These are phyloP conservation scores for Anguilla megastoma DNA, from an alignment of 2,797 vertebrate genomes.

Conservation along the genomic window DNA sequence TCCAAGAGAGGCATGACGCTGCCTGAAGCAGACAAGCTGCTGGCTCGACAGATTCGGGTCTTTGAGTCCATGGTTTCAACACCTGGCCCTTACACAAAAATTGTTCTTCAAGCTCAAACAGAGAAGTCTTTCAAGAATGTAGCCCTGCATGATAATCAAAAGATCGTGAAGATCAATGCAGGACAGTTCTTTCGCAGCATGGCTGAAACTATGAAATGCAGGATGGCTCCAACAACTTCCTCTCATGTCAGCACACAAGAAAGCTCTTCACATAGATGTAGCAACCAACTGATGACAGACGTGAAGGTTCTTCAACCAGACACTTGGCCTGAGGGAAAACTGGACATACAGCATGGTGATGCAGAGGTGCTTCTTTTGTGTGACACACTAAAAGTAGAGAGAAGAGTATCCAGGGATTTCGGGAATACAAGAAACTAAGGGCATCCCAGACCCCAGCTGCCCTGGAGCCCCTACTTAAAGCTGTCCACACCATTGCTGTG, in stretches of 20 bases:
- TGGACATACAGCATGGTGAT: slow-evolving; percentile 25
- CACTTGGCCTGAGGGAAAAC: slow-evolving; percentile 7
- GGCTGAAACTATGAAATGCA: slow-evolving; percentile 51
- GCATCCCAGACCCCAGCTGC: not conserved
- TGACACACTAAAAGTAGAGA: not conserved
- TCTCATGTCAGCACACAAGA: slow-evolving; percentile 17
- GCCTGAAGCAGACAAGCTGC: slow-evolving; percentile 54
- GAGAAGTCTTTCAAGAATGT: slow-evolving; percentile 51
- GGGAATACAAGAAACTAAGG: not conserved
- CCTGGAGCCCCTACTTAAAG: not conserved
- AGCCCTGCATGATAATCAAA: slow-evolving; percentile 57
- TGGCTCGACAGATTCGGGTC: no score
- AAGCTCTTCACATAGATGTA: not conserved
- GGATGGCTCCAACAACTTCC: slow-evolving; percentile 37
- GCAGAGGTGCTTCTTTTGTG: not conserved
- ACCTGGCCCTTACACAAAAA: slow-evolving; percentile 25
- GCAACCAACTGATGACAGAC: not conserved
- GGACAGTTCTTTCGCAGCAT: slow-evolving; percentile 56
- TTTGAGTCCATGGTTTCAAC: no score
- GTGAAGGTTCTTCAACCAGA: slow-evolving; percentile 14
- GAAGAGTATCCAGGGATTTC: slow-evolving; percentile 6
- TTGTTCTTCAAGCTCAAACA: not conserved
- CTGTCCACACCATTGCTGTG: not conserved
- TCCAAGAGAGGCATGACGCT: slow-evolving; percentile 38
- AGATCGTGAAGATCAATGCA: slow-evolving; percentile 58